Evolutionary conservation across 2,888 invertebrate genomes (phyloP).

Genomic region (Rotaria sp.): DNA sequence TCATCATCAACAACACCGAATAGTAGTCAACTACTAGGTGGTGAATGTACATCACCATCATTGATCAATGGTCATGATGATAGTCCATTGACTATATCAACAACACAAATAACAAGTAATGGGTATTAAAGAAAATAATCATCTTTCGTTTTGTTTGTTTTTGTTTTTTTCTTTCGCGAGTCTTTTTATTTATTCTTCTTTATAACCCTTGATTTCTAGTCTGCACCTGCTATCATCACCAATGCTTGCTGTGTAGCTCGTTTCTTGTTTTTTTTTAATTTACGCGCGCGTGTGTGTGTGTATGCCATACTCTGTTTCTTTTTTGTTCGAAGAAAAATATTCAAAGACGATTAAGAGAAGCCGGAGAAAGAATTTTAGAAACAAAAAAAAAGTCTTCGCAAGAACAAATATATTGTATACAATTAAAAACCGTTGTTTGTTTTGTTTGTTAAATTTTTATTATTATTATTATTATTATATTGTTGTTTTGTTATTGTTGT

Average conservation of each 20-base stretch:
- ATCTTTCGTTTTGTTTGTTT: not conserved
- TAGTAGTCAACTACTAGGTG: not conserved
- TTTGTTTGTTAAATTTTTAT: constrained; percentile 1
- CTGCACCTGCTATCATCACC: not conserved
- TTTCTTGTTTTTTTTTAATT: not conserved
- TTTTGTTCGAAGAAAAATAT: too few relatives aligned
- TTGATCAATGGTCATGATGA: not conserved
- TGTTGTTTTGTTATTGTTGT: constrained; percentile 14
- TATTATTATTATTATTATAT: not conserved
- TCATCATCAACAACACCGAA: constrained; percentile 17
- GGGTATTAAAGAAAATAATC: not conserved
- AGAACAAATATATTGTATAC: not conserved
- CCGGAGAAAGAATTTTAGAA: not conserved
- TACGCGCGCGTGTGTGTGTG: not conserved
- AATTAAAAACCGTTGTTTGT: not conserved
- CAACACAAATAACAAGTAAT: not conserved
- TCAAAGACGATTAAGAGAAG: not conserved
- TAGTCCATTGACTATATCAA: not conserved
- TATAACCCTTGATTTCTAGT: not conserved
- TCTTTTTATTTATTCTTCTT: not conserved
- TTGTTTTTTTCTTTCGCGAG: not conserved
- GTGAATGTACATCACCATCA: not conserved
- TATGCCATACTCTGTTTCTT: not conserved
- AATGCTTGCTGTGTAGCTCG: constrained; percentile 15
- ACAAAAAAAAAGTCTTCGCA: not conserved